Evolutionary conservation across 2,113 vertebrate genomes (phyloP).

Genomic region (Oreochromis aureus): DNA sequence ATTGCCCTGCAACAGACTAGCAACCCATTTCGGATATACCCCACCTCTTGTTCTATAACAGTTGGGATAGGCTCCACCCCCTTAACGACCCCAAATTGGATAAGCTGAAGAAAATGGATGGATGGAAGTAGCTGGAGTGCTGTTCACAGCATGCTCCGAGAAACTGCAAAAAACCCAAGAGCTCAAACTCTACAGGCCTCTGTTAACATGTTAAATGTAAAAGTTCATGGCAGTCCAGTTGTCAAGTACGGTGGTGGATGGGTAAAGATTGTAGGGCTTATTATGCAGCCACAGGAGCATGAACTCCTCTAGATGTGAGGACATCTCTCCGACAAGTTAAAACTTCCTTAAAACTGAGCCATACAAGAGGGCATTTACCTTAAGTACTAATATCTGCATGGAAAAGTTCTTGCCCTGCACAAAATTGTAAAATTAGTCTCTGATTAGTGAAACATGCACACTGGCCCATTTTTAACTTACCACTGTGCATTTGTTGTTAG

Average conservation of each 20-base stretch:
- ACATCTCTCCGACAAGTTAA: rapidly evolving
- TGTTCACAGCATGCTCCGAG: neutral
- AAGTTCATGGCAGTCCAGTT: neutral
- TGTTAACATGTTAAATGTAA: neutral
- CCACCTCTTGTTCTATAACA: neutral
- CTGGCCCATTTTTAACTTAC: neutral
- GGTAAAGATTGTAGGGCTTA: neutral
- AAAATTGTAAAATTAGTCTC: rapidly evolving
- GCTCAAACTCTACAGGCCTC: neutral
- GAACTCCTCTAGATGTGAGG: neutral
- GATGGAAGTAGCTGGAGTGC: neutral
- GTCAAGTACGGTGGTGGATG: neutral
- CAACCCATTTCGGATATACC: rapidly evolving
- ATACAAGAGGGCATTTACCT: rapidly evolving
- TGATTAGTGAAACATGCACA: neutral
- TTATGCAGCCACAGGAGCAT: neutral
- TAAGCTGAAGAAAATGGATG: neutral
- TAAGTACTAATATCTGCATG: neutral
- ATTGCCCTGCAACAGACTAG: neutral
- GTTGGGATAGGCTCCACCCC: neutral
- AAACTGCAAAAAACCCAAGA: neutral
- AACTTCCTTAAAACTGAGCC: neutral
- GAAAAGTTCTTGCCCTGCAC: neutral
- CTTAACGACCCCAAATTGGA: neutral
- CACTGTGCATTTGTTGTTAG: neutral